Evolutionary conservation across 2,888 invertebrate species (phyloP), one percentile per base, ranked within the genome.

Genomic region (Aphodius sticticus): DNA sequence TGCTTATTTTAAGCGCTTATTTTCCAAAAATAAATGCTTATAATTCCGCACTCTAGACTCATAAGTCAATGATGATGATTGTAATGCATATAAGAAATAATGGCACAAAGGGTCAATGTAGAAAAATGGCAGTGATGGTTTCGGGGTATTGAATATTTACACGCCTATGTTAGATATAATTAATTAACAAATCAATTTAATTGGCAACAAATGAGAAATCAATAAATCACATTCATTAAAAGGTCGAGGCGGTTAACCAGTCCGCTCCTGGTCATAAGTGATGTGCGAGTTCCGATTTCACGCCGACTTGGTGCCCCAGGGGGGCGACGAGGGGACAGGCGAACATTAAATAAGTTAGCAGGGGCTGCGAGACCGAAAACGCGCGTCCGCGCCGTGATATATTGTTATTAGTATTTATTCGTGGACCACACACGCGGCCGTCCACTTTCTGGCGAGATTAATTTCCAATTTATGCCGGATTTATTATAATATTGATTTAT

Each of bases 331-430:
- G 82, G 81, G 80, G 78, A 79, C 81, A 82, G 81, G 82, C 78
- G 81, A 78, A 82, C 77, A 84, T 81, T 84, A 83, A 84, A 84
- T 84, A 82, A 84, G 83, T 84, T 84, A 82, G 81, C 81, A 82
- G 79, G 79, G 80, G 78, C 76, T 79, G 69, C 77, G 72, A 16
- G 78, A 36, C 72, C 70, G 35, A 71, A 38, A n/a, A 14, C 35
- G 75, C 75, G 53, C 77, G 71, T 35, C 71, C 53, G 36, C 76
- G 75, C 35, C 38, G 80, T 83, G 81, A 83, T 82, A 81, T 81
- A 82, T 81, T 81, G 82, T 83, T 83, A 82, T 83, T 83, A 80
- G 81, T 79, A 70, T 81, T 82, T 82, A 82, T 81, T 81, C 81
- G 80, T 77, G 81, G 82, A 82, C 82, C 82, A 82, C 82, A 82